Base-by-base conservation (phyloP, 2,888 invertebrate genomes). In the Pilophorus perplexus region DNA sequence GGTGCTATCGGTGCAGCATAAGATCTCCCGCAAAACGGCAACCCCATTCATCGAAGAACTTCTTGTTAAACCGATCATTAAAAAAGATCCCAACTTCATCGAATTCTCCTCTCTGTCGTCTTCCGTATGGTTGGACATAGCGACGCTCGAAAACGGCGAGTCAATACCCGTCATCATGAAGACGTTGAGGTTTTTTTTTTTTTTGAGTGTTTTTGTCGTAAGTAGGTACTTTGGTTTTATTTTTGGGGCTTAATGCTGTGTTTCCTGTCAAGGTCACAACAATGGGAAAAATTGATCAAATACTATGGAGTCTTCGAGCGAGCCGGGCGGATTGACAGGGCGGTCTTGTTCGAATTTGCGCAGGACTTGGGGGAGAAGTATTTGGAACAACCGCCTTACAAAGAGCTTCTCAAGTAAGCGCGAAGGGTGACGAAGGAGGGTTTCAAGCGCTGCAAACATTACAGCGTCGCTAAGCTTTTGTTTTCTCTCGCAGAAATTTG, bases 281-380 rank as follows among this genome's bases (percentile, higher is more conserved):
- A 44, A 18, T 62, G 62, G 62, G 62, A 62, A 20, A 44, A 44
- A 22, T 28, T 62, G 27, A 44, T 23, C 27, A 62, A 33, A 28
- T 62, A 62, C 18, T 62, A 62, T 33, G 62, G 62, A 2, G 46
- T 62, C 1, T 62, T 62, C 33, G 16, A 25, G 22, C 25, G 62
- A 18, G 33, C 46, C 1, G 62, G 62, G 12, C 46, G 62, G 2
- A 16, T 62, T 1, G 62, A 62, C 28, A 1, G 62, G 20, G 48
- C 46, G 2, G 18, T 62, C 28, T 22, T 62, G 1, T 62, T 27
- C 22, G 46, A 62, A 1, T 18, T 62, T 12, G 62, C 48, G 3
- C 6, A 10, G 3, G 33, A 20, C 20, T 37, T 40, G 27, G 22
- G 28, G 22, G 62, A 62, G 1, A 44, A 44, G 27, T 10, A 22